phyloP scores from a whole-genome alignment of 2,113 vertebrate genomes.

The Excalfactoria chinensis region DNA sequence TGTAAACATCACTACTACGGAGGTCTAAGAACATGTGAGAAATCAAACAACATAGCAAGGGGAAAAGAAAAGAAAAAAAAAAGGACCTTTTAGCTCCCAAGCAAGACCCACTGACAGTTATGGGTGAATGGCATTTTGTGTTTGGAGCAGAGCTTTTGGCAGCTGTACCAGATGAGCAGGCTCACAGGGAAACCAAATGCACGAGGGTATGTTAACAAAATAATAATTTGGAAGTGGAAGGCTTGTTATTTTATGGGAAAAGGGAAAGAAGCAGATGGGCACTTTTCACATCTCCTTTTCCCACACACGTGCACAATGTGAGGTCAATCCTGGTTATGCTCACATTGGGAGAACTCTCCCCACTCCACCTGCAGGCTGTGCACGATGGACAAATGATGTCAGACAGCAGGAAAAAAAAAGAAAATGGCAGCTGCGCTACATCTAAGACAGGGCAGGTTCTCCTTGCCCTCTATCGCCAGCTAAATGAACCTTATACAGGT shows the following conservation, averaged over 20 bases:
- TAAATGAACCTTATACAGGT: neutral
- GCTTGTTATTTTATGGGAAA: neutral
- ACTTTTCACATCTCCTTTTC: constrained; percentile 2
- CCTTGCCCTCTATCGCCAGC: neutral
- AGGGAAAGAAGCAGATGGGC: neutral
- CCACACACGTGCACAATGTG: neutral
- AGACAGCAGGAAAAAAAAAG: neutral
- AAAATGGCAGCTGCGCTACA: neutral
- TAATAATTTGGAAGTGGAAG: neutral
- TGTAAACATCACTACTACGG: constrained; percentile 12
- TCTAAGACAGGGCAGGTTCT: neutral
- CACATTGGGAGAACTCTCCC: neutral
- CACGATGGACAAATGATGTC: accelerated
- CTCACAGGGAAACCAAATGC: constrained; percentile 23
- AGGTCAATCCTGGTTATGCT: neutral
- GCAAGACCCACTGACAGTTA: neutral
- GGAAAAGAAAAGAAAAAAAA: neutral
- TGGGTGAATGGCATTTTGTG: neutral
- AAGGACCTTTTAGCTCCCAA: neutral
- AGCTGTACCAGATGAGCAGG: constrained; percentile 22
- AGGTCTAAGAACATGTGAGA: constrained; percentile 31
- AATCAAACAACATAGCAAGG: constrained; percentile 12
- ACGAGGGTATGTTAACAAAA: neutral
- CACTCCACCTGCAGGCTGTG: neutral
- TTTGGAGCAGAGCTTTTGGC: neutral